Percentiles rank a stretch among this genome's conserved stretches.
phyloP scores from a whole-genome alignment of 2,888 invertebrate species.

The Noctua janthe region DNA sequence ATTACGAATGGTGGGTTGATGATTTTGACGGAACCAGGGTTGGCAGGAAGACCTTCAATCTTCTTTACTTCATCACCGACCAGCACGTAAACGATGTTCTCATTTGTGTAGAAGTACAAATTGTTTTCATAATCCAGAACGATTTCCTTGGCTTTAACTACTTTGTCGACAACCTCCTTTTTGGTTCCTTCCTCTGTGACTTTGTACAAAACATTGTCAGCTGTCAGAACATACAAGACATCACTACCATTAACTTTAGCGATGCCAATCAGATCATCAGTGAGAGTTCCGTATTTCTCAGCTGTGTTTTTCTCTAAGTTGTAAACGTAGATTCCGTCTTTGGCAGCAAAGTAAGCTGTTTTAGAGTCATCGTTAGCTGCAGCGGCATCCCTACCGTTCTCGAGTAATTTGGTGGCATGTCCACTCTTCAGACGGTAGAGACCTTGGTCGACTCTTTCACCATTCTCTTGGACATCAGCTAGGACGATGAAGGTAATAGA shows the following conservation, averaged over 20 bases:
- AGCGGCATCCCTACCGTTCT: constrained; percentile 72
- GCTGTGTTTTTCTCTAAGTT: constrained; percentile 68
- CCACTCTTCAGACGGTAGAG: constrained; percentile 69
- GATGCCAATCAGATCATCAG: constrained; percentile 75
- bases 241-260: constrained; percentile 75
- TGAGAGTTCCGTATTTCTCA: constrained; percentile 77
- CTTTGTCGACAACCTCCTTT: constrained; percentile 73
- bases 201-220: constrained; percentile 76
- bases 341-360: constrained; percentile 74
- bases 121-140: constrained; percentile 78
- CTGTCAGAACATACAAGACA: constrained; percentile 77
- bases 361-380: constrained; percentile 71
- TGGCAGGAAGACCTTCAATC: constrained; percentile 76
- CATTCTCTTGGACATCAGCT: constrained; percentile 69
- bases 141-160: constrained; percentile 77
- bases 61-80: constrained; percentile 70
- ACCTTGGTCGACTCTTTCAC: constrained; percentile 69
- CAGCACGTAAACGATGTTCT: constrained; percentile 74
- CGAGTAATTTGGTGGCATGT: constrained; percentile 70
- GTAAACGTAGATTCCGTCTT: constrained; percentile 77
- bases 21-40: constrained; percentile 69
- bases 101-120: constrained; percentile 75
- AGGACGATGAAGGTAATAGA: constrained; percentile 69
- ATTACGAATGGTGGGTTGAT: constrained; percentile 76
- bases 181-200: constrained; percentile 78